Evolutionary conservation across 2,888 invertebrate genomes (phyloP).

Genomic region (Labia minor): DNA sequence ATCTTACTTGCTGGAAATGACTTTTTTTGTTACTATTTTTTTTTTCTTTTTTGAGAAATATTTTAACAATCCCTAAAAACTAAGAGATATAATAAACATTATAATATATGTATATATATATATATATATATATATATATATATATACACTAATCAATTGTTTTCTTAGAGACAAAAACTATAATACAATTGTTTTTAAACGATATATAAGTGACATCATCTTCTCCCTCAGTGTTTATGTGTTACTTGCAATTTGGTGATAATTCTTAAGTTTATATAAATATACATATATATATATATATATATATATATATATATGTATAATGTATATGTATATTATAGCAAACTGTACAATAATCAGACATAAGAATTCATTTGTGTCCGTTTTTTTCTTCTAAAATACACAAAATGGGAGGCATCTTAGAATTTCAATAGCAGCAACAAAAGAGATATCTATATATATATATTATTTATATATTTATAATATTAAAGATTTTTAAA

Average conservation of each 20-base stretch:
- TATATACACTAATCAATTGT: background rate
- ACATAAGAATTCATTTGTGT: background rate
- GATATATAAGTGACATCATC: background rate
- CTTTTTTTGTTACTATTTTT: too few relatives aligned
- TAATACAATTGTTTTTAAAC: conserved; percentile 3
- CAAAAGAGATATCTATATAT: background rate
- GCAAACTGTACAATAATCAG: background rate
- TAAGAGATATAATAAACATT: background rate
- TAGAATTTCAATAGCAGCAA: background rate
- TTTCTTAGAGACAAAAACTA: conserved; percentile 7
- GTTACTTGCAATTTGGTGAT: background rate
- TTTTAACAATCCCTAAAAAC: conserved; percentile 1
- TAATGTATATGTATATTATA: too few relatives aligned
- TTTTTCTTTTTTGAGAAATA: background rate
- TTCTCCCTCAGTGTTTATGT: background rate
- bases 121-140: background rate
- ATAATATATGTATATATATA: background rate
- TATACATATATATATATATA: background rate
- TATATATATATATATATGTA: too few relatives aligned
- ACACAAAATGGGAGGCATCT: background rate
- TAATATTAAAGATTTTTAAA: background rate
- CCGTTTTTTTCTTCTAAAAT: background rate
- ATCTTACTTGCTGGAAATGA: background rate
- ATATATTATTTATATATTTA: background rate
- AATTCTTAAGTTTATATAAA: background rate